phyloP scores from a whole-genome alignment of 2,888 invertebrate species.

The Autographa gamma region DNA sequence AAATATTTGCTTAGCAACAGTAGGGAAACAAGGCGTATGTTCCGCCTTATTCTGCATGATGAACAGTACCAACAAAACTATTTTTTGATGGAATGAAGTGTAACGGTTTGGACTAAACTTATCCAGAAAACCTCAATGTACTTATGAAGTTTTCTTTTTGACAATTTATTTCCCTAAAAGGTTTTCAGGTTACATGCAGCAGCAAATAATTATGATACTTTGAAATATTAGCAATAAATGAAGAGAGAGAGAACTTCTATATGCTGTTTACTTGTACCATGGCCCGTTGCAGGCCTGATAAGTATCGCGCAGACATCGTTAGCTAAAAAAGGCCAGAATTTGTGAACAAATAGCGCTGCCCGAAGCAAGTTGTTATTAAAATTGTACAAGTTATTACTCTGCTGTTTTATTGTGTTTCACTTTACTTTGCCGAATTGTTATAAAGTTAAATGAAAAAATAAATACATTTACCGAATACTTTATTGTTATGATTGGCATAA shows the following conservation, averaged over 20 bases:
- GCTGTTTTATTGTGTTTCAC: constrained; percentile 8
- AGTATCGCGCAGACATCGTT: constrained; percentile 39
- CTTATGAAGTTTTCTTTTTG: too few species aligned
- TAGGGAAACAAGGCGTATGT: too few species aligned
- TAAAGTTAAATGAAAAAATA: neutral
- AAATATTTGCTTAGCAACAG: too few species aligned
- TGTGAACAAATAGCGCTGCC: constrained; percentile 26
- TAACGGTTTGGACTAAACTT: too few species aligned
- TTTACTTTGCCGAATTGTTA: neutral
- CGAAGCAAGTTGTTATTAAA: constrained; percentile 7
- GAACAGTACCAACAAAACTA: too few species aligned
- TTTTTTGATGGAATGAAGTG: too few species aligned
- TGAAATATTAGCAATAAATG: too few species aligned
- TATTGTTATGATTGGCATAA: neutral
- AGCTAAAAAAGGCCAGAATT: constrained; percentile 27
- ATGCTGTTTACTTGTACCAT: constrained; percentile 5
- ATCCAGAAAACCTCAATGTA: too few species aligned
- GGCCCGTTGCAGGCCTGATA: constrained; percentile 28
- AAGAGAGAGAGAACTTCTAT: neutral
- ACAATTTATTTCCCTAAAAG: too few species aligned
- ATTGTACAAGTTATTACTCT: constrained; percentile 11
- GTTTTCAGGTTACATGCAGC: too few species aligned
- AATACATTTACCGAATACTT: neutral
- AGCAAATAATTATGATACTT: too few species aligned
- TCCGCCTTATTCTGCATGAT: too few species aligned